Percentiles rank a stretch among this genome's conserved stretches.
Evolutionary conservation across 2,888 invertebrate species (phyloP).

Genomic region (Megalurothrips usitatus): DNA sequence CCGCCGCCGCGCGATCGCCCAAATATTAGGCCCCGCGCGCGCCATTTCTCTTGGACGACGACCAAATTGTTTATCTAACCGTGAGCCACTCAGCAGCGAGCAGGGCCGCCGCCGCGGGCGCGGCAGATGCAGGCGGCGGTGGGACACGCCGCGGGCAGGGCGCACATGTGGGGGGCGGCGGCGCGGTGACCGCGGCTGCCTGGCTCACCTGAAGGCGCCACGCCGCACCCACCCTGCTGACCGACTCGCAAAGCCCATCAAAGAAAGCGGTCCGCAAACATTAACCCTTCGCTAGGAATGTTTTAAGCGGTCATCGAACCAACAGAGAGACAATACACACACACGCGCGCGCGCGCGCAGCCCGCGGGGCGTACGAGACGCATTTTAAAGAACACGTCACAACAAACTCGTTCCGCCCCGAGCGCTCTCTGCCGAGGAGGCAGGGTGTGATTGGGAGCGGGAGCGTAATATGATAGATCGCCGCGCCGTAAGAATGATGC

Average conservation of each 20-base stretch:
- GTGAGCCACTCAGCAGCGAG: background rate
- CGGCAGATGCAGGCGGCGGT: background rate
- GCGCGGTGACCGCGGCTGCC: background rate
- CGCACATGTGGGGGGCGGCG: background rate
- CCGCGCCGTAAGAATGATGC: background rate
- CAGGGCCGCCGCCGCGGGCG: background rate
- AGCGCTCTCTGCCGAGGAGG: background rate
- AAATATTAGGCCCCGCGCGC: background rate
- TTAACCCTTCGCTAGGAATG: too few species aligned
- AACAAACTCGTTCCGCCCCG: too few species aligned
- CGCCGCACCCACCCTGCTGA: background rate
- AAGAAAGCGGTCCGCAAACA: too few species aligned
- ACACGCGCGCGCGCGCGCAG: background rate
- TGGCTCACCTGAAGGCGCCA: background rate
- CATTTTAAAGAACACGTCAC: background rate
- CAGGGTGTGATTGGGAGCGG: background rate
- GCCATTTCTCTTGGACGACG: conserved; percentile 15
- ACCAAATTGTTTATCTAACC: conserved; percentile 25
- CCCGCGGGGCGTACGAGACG: too few species aligned
- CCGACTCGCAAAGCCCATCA: background rate
- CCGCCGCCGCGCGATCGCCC: background rate
- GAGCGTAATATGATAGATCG: background rate
- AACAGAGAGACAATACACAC: background rate
- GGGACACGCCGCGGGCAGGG: too few species aligned
- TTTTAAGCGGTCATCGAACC: too few species aligned